Percentiles rank a stretch among this genome's conserved stretches.
These are phyloP conservation scores for Micromesistius poutassou DNA, from an alignment of 2,797 vertebrate genomes.

Conservation along the genomic window DNA sequence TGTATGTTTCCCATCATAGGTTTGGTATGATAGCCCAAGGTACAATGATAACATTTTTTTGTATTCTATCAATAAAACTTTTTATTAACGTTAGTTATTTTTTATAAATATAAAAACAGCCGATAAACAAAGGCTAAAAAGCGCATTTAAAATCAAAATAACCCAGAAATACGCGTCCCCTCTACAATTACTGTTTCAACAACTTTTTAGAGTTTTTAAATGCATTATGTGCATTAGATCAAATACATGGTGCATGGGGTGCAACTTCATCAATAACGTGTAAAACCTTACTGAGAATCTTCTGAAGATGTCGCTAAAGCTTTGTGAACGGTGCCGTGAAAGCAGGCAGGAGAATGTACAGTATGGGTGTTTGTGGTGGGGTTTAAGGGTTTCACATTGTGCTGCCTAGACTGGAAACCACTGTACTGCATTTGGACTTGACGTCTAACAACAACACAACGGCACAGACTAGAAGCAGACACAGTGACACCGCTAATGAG, in stretches of 20 bases:
- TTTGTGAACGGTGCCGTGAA: neutral
- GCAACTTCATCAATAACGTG: neutral
- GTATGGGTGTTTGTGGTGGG: slow-evolving; percentile 43
- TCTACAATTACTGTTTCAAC: neutral
- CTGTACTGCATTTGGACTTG: slow-evolving; percentile 62
- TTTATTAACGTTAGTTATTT: neutral
- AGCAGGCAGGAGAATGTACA: slow-evolving; percentile 30
- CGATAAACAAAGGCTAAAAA: neutral
- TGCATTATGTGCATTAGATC: neutral
- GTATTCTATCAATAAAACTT: too few species aligned
- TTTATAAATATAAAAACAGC: neutral
- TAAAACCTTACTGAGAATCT: fast-evolving
- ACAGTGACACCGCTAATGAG: slow-evolving; percentile 34
- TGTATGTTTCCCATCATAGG: neutral
- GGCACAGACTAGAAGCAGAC: slow-evolving; percentile 41
- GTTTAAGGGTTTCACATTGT: slow-evolving; percentile 23
- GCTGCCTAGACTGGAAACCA: slow-evolving; percentile 52
- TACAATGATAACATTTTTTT: too few species aligned
- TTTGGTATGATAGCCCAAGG: neutral
- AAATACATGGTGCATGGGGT: too few species aligned
- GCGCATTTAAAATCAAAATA: neutral
- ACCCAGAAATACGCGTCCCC: neutral
- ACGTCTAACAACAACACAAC: slow-evolving; percentile 56
- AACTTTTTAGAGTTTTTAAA: neutral
- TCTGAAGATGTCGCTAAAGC: slow-evolving; percentile 64